phyloP scores from a whole-genome alignment of 2,888 invertebrate genomes.

The Athalia circularis region DNA sequence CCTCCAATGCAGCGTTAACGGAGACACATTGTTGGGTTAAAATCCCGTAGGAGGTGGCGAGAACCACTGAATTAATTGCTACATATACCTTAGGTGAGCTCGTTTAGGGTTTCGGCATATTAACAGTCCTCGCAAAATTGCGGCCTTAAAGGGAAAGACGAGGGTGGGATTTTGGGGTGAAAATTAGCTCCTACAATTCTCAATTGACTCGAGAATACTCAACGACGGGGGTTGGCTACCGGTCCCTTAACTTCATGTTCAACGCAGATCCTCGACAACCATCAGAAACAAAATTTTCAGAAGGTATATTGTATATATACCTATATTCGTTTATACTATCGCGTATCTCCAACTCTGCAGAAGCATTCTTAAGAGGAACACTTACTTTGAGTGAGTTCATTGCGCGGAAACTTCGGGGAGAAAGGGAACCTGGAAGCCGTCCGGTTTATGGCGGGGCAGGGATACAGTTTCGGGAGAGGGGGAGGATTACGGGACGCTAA shows the following conservation, averaged over 20 bases:
- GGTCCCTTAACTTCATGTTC: conserved; percentile 21
- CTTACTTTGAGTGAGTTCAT: conserved; percentile 43
- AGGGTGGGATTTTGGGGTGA: conserved; percentile 39
- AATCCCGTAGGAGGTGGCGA: conserved; percentile 23
- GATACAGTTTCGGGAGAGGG: conserved; percentile 1
- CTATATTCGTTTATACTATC: no score
- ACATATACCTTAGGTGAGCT: conserved; percentile 27
- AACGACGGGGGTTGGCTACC: not conserved
- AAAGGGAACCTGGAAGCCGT: no score
- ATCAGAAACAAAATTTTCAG: not conserved
- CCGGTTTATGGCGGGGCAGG: not conserved
- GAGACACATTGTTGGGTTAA: conserved; percentile 41
- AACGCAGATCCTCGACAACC: not conserved
- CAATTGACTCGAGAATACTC: conserved; percentile 45
- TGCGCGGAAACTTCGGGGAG: conserved; percentile 15
- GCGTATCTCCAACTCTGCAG: conserved; percentile 6
- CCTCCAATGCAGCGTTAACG: not conserved
- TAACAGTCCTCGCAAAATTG: conserved; percentile 34
- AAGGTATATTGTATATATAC: not conserved
- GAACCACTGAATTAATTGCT: conserved; percentile 38
- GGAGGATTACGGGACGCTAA: not conserved
- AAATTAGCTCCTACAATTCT: conserved; percentile 55
- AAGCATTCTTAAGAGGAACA: conserved; percentile 45
- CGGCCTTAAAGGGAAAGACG: not conserved
- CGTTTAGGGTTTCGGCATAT: conserved; percentile 40